These are phyloP conservation scores for Scaptomyza polygonia DNA, from an alignment of 2,888 invertebrate species.

Conservation along the genomic window DNA sequence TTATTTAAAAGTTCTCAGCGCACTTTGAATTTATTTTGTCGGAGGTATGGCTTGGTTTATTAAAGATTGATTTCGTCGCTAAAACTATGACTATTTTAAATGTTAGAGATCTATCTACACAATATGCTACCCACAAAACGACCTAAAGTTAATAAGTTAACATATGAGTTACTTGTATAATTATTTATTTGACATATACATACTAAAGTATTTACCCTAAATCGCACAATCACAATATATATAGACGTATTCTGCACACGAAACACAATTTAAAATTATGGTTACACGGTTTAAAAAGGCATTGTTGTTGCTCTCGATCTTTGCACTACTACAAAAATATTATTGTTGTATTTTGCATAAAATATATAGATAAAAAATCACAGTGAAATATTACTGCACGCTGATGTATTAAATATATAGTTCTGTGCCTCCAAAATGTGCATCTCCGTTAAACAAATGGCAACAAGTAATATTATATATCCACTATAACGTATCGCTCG, in stretches of 20 bases:
- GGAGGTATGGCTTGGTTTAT: too few species aligned
- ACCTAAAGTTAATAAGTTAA: constrained; percentile 9
- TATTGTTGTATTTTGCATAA: constrained; percentile 59
- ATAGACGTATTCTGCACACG: constrained; percentile 38
- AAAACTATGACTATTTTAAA: too few species aligned
- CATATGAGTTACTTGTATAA: constrained; percentile 22
- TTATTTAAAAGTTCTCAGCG: too few species aligned
- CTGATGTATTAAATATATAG: constrained; percentile 85
- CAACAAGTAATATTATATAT: constrained; percentile 88
- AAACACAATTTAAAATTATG: constrained; percentile 57
- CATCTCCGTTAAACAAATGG: constrained; percentile 90
- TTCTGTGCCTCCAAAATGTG: constrained; percentile 88
- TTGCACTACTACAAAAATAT: constrained; percentile 75
- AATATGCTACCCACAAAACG: too few species aligned
- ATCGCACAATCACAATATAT: constrained; percentile 46
- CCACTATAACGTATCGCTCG: constrained; percentile 89
- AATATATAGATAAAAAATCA: constrained; percentile 79
- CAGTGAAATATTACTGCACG: constrained; percentile 84
- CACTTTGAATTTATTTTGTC: too few species aligned
- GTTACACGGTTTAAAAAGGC: constrained; percentile 53
- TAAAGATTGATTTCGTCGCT: too few species aligned
- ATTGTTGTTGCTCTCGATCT: constrained; percentile 30
- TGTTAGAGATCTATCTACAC: too few species aligned
- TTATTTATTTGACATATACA: constrained; percentile 36
- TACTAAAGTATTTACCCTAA: constrained; percentile 41